Evolutionary conservation across 2,888 invertebrate species (phyloP).

Genomic region (Drosophila lacicola): DNA sequence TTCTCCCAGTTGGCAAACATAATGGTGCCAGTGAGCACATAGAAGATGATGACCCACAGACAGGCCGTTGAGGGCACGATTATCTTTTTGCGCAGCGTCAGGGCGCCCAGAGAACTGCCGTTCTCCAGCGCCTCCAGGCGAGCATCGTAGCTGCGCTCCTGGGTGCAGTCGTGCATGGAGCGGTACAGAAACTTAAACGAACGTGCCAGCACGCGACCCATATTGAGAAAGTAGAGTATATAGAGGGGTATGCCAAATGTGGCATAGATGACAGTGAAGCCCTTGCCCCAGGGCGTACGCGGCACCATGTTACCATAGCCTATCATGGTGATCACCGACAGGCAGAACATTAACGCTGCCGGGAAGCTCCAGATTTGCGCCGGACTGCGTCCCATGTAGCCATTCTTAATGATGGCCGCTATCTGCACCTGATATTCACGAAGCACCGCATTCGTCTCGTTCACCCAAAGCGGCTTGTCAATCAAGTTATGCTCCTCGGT

Average conservation of each 20-base stretch:
- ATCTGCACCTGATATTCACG: conserved; percentile 89
- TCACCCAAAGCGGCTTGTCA: conserved; percentile 88
- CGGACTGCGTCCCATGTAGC: conserved; percentile 90
- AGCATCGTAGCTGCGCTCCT: conserved; percentile 77
- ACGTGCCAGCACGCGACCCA: conserved; percentile 94
- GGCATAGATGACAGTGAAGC: conserved; percentile 93
- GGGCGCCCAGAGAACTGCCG: conserved; percentile 52
- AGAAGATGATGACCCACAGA: conserved; percentile 94
- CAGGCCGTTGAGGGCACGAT: conserved; percentile 96
- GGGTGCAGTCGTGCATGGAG: conserved; percentile 90
- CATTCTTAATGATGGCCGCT: conserved; percentile 88
- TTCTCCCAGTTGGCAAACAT: conserved; percentile 96
- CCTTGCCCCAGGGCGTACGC: conserved; percentile 92
- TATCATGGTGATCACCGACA: conserved; percentile 96
- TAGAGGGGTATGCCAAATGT: conserved; percentile 95
- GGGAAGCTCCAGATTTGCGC: conserved; percentile 94
- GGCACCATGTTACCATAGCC: conserved; percentile 95
- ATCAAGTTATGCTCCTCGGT: conserved; percentile 89
- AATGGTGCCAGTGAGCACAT: conserved; percentile 92
- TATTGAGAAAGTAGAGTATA: conserved; percentile 94
- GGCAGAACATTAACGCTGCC: conserved; percentile 94
- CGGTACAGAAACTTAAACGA: conserved; percentile 93
- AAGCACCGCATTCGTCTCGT: conserved; percentile 88
- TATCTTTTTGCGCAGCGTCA: conserved; percentile 87
- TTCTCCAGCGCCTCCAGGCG: conserved; percentile 81